Evolutionary conservation across 2,113 vertebrate species (phyloP).

Genomic region (Microcebus murinus): DNA sequence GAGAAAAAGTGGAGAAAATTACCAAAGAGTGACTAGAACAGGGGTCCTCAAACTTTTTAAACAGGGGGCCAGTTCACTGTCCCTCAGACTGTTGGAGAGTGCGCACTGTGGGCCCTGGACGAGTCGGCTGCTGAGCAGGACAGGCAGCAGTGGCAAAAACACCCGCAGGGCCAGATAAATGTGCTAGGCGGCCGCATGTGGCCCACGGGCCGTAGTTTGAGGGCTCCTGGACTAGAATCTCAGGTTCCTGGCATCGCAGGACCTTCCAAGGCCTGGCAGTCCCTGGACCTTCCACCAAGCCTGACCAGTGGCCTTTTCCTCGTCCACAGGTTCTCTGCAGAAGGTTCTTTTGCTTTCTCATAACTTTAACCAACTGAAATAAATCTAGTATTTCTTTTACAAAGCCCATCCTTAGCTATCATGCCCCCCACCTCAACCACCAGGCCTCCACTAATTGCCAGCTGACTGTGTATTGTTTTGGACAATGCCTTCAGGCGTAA

Average conservation of each 20-base stretch:
- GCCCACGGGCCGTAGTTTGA: too few relatives aligned
- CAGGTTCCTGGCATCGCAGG: not conserved
- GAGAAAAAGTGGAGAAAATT: not conserved
- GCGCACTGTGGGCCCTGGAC: too few relatives aligned
- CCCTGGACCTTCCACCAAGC: not conserved
- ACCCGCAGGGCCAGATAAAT: too few relatives aligned
- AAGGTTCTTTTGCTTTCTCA: not conserved
- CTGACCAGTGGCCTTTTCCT: not conserved
- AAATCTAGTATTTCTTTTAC: not conserved
- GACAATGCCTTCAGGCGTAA: not conserved
- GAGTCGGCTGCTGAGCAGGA: too few relatives aligned
- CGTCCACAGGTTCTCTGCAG: not conserved
- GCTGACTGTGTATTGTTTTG: not conserved
- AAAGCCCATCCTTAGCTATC: not conserved
- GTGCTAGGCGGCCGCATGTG: too few relatives aligned
- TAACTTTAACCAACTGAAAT: not conserved
- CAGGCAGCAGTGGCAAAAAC: too few relatives aligned
- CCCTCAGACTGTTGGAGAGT: too few relatives aligned
- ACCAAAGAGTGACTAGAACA: not conserved
- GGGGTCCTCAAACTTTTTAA: too few relatives aligned
- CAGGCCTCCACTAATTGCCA: not conserved
- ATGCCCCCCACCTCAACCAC: not conserved
- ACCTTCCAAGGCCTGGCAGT: not conserved
- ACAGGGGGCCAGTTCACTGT: too few relatives aligned
- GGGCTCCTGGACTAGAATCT: not conserved